A percentile compares a stretch with the other conserved stretches of the same genome.
Conservation (phyloP, 2,113 vertebrate genomes). For the Cynopterus brachyotis region DNA sequence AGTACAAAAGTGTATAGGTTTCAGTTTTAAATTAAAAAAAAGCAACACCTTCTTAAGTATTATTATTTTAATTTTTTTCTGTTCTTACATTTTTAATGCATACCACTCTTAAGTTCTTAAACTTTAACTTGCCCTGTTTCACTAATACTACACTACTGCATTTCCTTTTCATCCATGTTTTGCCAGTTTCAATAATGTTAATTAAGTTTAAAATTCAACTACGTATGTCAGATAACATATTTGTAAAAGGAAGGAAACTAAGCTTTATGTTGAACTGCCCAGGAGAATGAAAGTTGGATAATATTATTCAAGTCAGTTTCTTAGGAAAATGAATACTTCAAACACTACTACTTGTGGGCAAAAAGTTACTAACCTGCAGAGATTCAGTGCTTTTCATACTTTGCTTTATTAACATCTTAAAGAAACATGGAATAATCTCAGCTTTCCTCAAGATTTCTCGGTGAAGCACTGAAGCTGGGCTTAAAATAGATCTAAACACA, state of each 20-base stretch:
- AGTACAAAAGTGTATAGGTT: neutral
- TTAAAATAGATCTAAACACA: constrained; percentile 6
- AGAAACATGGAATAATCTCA: neutral
- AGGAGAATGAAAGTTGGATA: constrained; percentile 7
- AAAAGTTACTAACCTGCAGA: neutral
- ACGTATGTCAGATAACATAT: neutral
- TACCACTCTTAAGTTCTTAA: neutral
- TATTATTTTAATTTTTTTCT: neutral
- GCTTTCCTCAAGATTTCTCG: constrained; percentile 1
- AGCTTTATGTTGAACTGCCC: constrained; percentile 24
- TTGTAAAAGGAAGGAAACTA: constrained; percentile 45
- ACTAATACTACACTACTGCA: neutral
- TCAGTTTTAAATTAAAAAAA: neutral
- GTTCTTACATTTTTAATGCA: neutral
- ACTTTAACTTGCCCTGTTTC: neutral
- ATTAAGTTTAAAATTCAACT: neutral
- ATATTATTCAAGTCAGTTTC: neutral
- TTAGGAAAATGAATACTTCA: constrained; percentile 2
- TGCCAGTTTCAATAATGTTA: neutral
- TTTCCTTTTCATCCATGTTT: neutral
- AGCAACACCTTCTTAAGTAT: neutral
- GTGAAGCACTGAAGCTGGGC: neutral
- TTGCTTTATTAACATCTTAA: neutral
- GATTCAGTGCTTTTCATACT: neutral
- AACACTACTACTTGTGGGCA: neutral